Evolutionary conservation across 1,140 invertebrate genomes (phyloP), one percentile per base, ranked within the genome.

Genomic region (Lepeophtheirus salmonis): DNA sequence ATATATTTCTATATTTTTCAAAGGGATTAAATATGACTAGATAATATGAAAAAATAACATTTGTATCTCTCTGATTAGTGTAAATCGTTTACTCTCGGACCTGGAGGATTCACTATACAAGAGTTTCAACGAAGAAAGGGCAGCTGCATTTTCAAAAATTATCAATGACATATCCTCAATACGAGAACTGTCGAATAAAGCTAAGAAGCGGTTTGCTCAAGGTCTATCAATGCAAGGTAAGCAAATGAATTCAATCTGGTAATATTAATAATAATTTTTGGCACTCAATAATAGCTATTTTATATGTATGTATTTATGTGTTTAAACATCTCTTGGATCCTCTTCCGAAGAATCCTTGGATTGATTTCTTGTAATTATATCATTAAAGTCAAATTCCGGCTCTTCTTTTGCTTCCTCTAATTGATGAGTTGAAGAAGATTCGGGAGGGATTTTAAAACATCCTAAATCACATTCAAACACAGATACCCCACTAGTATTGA

Each of bases 381-480:
- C 30, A 41, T 41, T 41, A 41, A 41, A 41, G 30, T 41, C 30
- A n/a, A 41, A 6, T 6, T 41, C 30, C 30, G 6, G 30, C 30
- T 41, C 6, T n/a, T n/a, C 30, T 6, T 6, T 10, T 41, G 30
- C 30, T 41, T 41, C 30, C 6, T 6, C 30, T 10, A 41, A n/a
- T 41, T 41, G 6, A n/a, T n/a, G n/a, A n/a, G n/a, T n/a, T n/a
- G n/a, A n/a, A n/a, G n/a, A n/a, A 10, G n/a, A 14, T 20, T 54
- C 52, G 2, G 20, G 14, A n/a, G 21, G 23, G 52, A 54, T n/a
- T 20, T 54, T 24, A 23, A 57, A 57, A 23, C 55, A 57, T 13
- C 55, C 55, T 16, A 57, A 23, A 25, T 57, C 55, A 21, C 55
- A 57, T 14, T 57, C 55, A 41, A 57, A 57, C 16, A 57, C 55